These are phyloP conservation scores for Scaptomyza graminum DNA, from an alignment of 1,140 invertebrate genomes.

Conservation along the genomic window DNA sequence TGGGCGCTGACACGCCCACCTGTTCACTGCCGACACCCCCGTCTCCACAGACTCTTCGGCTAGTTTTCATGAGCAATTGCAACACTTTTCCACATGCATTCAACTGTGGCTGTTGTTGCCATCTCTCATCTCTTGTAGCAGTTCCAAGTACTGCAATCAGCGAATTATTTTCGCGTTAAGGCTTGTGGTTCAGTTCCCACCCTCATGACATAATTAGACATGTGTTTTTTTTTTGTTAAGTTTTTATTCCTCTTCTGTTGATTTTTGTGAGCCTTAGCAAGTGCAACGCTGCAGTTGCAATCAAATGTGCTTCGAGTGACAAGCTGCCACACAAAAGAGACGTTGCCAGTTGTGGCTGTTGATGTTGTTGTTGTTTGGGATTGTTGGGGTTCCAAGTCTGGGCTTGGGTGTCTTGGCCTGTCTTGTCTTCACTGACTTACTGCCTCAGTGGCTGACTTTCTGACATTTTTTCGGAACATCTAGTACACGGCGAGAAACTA, in stretches of 20 bases:
- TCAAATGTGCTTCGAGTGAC: constrained; percentile 56
- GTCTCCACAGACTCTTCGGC: constrained; percentile 4
- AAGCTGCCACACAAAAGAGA: constrained; percentile 38
- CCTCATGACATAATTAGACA: constrained; percentile 83
- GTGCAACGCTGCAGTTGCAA: constrained; percentile 28
- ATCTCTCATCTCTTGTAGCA: constrained; percentile 14
- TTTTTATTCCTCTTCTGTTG: not conserved
- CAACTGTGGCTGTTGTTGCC: constrained; percentile 37
- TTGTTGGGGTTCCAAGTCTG: constrained; percentile 4
- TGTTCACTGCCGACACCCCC: not conserved
- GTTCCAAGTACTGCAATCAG: constrained; percentile 52
- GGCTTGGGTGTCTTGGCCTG: not conserved
- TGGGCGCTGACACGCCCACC: constrained; percentile 10
- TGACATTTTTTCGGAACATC: constrained; percentile 72
- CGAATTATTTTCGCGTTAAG: constrained; percentile 58
- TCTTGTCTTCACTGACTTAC: constrained; percentile 39
- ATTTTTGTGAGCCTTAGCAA: constrained; percentile 23
- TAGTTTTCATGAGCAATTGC: constrained; percentile 68
- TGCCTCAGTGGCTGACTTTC: constrained; percentile 51
- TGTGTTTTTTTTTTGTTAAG: constrained; percentile 18
- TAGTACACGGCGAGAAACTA: constrained; percentile 66
- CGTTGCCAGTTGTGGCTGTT: constrained; percentile 6
- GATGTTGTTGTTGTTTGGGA: no score
- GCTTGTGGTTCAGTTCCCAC: constrained; percentile 66
- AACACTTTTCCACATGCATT: constrained; percentile 78